phyloP scores from a whole-genome alignment of 2,113 vertebrate genomes.

The Speoplatyrhinus poulsoni region DNA sequence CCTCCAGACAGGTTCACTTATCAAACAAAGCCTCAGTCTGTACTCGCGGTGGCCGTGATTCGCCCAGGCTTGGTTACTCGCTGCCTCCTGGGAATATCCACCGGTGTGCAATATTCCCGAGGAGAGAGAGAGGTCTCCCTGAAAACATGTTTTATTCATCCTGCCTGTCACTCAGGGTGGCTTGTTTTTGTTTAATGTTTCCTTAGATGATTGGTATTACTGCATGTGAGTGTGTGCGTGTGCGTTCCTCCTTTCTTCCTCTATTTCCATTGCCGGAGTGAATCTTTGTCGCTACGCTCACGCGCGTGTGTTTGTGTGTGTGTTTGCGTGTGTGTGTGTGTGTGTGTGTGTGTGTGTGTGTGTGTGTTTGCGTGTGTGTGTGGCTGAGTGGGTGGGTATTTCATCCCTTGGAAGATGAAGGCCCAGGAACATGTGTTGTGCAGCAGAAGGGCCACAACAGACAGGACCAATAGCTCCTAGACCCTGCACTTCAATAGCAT shows the following conservation, averaged over 20 bases:
- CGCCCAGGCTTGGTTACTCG: slow-evolving; percentile 36
- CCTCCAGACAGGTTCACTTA: slow-evolving; percentile 31
- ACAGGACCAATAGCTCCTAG: slow-evolving; percentile 33
- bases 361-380: not conserved
- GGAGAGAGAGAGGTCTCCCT: slow-evolving; percentile 34
- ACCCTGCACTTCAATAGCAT: slow-evolving; percentile 10
- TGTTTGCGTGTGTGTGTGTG: slow-evolving; percentile 10
- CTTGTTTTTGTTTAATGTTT: slow-evolving; percentile 63
- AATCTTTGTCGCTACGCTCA: not conserved
- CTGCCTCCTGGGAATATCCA: slow-evolving; percentile 48
- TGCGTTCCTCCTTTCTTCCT: not conserved
- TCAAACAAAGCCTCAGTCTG: slow-evolving; percentile 34
- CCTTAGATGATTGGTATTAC: slow-evolving; percentile 33
- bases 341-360: slow-evolving; percentile 42
- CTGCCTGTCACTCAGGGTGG: slow-evolving; percentile 40
- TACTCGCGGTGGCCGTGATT: slow-evolving; percentile 42
- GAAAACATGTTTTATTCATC: slow-evolving; percentile 67
- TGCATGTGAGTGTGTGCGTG: slow-evolving; percentile 28
- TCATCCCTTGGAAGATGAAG: slow-evolving; percentile 65
- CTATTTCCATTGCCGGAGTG: not conserved
- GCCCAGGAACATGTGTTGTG: slow-evolving; percentile 62
- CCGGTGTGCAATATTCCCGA: slow-evolving; percentile 48
- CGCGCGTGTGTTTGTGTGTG: slow-evolving; percentile 8
- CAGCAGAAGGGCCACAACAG: slow-evolving; percentile 63
- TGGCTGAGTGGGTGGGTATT: slow-evolving; percentile 47